Evolutionary conservation across 2,888 invertebrate species (phyloP), one percentile per base, ranked within the genome.

Genomic region (Cartodere bifasciata): DNA sequence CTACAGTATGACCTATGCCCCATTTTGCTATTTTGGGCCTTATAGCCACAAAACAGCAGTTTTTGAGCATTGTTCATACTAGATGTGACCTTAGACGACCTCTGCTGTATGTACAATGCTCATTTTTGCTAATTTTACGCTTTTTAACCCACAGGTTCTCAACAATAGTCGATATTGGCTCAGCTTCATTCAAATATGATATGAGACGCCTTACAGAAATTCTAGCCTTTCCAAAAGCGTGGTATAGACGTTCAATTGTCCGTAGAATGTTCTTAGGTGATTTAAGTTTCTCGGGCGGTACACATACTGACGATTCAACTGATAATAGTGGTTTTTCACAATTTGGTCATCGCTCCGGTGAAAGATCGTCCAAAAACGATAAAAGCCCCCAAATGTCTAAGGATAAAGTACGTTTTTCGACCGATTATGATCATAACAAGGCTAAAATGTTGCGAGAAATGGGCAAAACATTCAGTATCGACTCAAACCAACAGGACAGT

Each of bases 191-290:
- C 62, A 94, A 95, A 55, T 98, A 97, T 61, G 97, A 98, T 58
- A 97, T 98, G 94, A 73, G 97, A 17, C 73, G 97, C 1, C 63
- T 98, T 39, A 86, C 91, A 0, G 98, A 98, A 65, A 94, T 98
- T 50, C 65, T 98, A 35, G 92, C 94, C 1, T 95, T 98, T 58
- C 97, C 97, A 0, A 92, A 92, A 62, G 95, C 97, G 9, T 98
- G 98, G 98, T 98, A 98, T 61, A 68, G 95, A 2, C 73, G 90
- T 21, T 86, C 86, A 43, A 88, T 98, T 48, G 91, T 95, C 15
- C 68, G 92, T 4, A 68, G 92, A 13, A 69, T 95, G 51, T 94
- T 94, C 62, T 70, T 94, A 29, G 94, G 98, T 0, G 97, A 98
- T 61, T 71, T 92, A 32, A 86, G 83, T 51, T 68, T 75, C 45